A percentile compares a stretch with the other conserved stretches of the same genome.
Evolutionary conservation across 2,797 vertebrate genomes (phyloP).

Genomic region (Monodelphis domestica): DNA sequence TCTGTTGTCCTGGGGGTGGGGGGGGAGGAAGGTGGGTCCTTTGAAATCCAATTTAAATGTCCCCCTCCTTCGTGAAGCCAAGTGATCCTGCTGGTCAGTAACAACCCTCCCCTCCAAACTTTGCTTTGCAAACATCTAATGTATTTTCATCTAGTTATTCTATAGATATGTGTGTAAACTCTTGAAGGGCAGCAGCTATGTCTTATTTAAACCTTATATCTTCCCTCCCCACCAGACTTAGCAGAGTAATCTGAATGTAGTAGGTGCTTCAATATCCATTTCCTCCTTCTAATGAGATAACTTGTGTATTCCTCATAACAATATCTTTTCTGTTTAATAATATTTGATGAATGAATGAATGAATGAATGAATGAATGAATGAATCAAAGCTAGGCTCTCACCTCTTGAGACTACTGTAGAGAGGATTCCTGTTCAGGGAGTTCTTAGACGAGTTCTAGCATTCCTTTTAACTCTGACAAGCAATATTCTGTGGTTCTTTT

Average conservation of each 20-base stretch:
- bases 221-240: not conserved
- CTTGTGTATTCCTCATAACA: not conserved
- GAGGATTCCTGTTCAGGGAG: not conserved
- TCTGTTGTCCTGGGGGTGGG: not conserved
- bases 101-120: not conserved
- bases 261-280: not conserved
- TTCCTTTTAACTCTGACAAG: not conserved
- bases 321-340: not conserved
- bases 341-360: not conserved
- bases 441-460: not conserved
- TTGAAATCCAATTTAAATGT: not conserved
- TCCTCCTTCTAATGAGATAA: not conserved
- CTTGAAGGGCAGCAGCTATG: not conserved
- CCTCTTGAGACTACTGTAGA: not conserved
- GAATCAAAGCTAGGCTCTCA: not conserved
- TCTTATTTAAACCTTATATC: not conserved
- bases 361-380: not conserved
- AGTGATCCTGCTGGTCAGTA: not conserved
- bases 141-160: not conserved
- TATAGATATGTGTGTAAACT: not conserved
- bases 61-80: not conserved
- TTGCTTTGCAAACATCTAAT: not conserved
- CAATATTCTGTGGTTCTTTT: not conserved
- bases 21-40: not conserved
- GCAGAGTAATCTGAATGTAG: not conserved